Percentiles rank a stretch among this genome's conserved stretches.
Conservation (phyloP, 2,113 vertebrate genomes). For the Pygoscelis antarcticus region DNA sequence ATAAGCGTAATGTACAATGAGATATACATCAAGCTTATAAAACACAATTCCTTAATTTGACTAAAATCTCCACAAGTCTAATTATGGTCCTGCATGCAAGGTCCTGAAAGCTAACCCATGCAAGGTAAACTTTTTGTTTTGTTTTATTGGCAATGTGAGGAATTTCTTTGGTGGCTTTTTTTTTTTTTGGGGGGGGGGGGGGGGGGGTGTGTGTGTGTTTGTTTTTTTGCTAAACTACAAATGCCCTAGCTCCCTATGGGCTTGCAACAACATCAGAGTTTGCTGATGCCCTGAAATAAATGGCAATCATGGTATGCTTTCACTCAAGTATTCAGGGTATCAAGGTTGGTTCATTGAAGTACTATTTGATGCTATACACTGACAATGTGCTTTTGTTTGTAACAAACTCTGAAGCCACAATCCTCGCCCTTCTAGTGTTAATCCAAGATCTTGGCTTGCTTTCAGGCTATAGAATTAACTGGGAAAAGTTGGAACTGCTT, state of each 20-base stretch:
- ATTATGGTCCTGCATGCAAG: background rate
- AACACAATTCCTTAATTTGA: background rate
- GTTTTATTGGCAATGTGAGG: background rate
- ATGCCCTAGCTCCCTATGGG: background rate
- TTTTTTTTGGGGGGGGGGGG: background rate
- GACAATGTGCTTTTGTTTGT: constrained; percentile 70
- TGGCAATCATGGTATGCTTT: background rate
- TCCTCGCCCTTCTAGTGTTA: constrained; percentile 64
- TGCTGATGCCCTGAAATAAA: constrained; percentile 38
- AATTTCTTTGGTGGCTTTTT: background rate
- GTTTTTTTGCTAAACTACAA: background rate
- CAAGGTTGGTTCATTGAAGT: constrained; percentile 48
- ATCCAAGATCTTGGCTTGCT: constrained; percentile 68
- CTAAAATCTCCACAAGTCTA: background rate
- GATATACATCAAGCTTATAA: background rate
- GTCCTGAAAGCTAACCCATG: background rate
- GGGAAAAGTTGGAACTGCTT: constrained; percentile 61
- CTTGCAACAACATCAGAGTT: constrained; percentile 24
- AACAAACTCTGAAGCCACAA: constrained; percentile 61
- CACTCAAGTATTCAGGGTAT: constrained; percentile 49
- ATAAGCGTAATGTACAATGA: background rate
- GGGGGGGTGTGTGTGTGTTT: background rate
- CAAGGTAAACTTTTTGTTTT: background rate
- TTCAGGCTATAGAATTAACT: constrained; percentile 72
- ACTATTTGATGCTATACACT: constrained; percentile 58